A percentile compares a stretch with the other conserved stretches of the same genome.
phyloP scores from a whole-genome alignment of 2,888 invertebrate species.

The Colletes collaris region DNA sequence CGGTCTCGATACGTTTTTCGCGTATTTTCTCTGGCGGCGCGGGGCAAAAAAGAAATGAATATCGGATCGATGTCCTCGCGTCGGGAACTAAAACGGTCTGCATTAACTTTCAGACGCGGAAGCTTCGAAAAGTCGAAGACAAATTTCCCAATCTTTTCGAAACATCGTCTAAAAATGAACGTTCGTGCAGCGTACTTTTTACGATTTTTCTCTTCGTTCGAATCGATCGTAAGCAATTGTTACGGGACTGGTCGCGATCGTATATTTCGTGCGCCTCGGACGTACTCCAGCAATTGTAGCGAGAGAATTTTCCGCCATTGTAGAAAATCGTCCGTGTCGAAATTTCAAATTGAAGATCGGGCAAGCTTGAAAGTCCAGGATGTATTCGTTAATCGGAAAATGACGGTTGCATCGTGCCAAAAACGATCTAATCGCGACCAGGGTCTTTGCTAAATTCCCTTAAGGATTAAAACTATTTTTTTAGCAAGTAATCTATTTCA shows the following conservation, averaged over 20 bases:
- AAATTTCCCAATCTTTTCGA: not conserved
- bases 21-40: not conserved
- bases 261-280: conserved; percentile 17
- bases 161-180: not conserved
- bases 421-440: conserved; percentile 13
- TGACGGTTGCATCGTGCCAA: conserved; percentile 11
- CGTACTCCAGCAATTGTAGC: not conserved
- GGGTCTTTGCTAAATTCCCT: not conserved
- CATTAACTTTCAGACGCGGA: not conserved
- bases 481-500: too few relatives aligned
- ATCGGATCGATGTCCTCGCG: not conserved
- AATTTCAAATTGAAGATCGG: conserved; percentile 16
- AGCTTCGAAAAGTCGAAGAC: not conserved
- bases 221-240: conserved; percentile 29
- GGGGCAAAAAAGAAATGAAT: not conserved
- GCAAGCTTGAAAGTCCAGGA: conserved; percentile 26
- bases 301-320: not conserved
- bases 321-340: conserved; percentile 24
- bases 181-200: not conserved
- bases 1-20: not conserved
- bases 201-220: not conserved
- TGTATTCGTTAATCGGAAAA: conserved; percentile 17
- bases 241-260: not conserved
- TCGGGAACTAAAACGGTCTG: not conserved
- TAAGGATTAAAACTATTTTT: not conserved